Evolutionary conservation across 2,888 invertebrate species (phyloP), one percentile per base, ranked within the genome.

Genomic region (Drosophila paranaensis): DNA sequence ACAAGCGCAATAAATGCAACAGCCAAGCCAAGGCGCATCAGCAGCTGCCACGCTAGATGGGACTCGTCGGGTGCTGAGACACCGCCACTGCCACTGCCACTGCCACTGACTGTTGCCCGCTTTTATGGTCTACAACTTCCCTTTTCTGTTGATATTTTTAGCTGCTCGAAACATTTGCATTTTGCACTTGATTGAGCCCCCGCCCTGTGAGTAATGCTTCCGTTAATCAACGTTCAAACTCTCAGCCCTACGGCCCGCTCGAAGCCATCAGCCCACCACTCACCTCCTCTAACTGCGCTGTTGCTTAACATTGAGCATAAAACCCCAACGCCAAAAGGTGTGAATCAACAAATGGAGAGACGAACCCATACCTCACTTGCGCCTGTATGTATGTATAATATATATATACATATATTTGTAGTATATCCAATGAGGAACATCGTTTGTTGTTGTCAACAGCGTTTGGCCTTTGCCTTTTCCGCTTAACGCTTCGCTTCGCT

Each of bases 1-100:
- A 89, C 88, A 85, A 85, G 85, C 85, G 80, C 89, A 89, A 89
- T 89, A 89, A 86, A 82, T 86, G 90, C 89, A 86, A 78, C 74
- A 76, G 71, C 74, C 78, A 43, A 39, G 53, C 58, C 43, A 48
- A 20, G 61, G 56, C 63, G 63, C 63, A 77, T 69, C 74, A 57
- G 45, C 16, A 30, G 37, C 43, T 35, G 33, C 20, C 20, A 20
- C 20, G 20, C 20, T 20, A 2, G 20, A 20, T 20, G 20, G 20
- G 20, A 20, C 1, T 20, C 20, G 25, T 6, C n/a, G n/a, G 13
- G 51, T 20, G 51, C 4, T 51, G 20, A 25, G 35, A 42, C 39
- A 39, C 2, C 20, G 10, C 40, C 25, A 39, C 45, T 42, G 60
- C 56, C 48, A 60, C 48, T 72, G 10, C 40, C 25, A 39, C 45